Base-by-base conservation (phyloP, 35 echinoderm and acorn worm genomes). In the Holothuria glaberrima region DNA sequence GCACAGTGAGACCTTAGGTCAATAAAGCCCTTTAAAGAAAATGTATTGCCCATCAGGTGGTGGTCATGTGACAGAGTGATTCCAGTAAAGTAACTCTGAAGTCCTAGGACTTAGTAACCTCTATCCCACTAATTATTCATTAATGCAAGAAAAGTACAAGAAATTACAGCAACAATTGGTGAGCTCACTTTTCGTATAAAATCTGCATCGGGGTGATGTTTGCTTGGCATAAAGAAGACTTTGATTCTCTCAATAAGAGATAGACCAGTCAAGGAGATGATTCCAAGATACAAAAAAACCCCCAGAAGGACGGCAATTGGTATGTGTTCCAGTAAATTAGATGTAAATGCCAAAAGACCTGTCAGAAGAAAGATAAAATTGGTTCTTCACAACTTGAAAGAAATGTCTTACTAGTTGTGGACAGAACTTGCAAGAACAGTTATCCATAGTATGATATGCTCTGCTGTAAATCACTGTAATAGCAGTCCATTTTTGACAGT, bases 141-240 rank as follows among this genome's bases (percentile, higher is more conserved):
- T 41, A 41, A 41, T 41, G 7, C 2, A 41, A 41, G 36, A 82
- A 27, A 80, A 31, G 0, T 12, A 45, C 18, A 80, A 46, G 0
- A 14, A 36, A 80, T 80, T 80, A 80, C 22, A 16, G 0, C 48
- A 80, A 7, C 36, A 80, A 12, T 46, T 31, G 3, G 22, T 35
- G 24, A 29, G 12, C 67, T 48, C 31, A 88, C 67, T 26, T 18
- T 48, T 45, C 66, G 44, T 88, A 54, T 71, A 45, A 90, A 99
- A 22, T 86, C 92, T 25, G 71, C 86, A 86, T 99, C 97, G 0
- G 97, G 97, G 70, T 95, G 93, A 65, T 99, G 94, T 87, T 99
- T 99, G 26, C 93, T 90, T 58, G 97, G 97, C 97, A 99, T 99
- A 57, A 99, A 95, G 66, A 99, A 91, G 26, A 99, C 90, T 87